These are phyloP conservation scores for Strix aluco DNA, from an alignment of 2,113 vertebrate genomes.

Conservation along the genomic window DNA sequence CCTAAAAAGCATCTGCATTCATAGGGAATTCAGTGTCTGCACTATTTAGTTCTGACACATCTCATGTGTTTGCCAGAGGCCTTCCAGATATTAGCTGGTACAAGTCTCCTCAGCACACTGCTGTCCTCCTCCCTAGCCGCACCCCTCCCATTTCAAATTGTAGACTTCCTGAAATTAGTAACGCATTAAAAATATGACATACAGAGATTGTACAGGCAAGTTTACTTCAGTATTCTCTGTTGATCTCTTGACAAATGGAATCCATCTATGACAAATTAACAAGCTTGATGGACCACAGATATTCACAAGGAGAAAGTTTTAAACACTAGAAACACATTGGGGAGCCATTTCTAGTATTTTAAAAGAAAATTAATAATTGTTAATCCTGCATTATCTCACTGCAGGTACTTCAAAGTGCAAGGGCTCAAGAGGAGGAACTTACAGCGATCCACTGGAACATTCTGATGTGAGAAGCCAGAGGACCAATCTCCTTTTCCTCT, in stretches of 20 bases:
- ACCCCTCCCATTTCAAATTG: not conserved
- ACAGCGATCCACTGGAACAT: not conserved
- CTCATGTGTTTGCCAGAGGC: not conserved
- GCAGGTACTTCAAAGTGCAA: not conserved
- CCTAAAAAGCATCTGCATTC: not conserved
- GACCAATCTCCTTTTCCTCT: not conserved
- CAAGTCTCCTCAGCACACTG: not conserved
- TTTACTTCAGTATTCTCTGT: not conserved
- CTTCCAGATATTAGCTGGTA: not conserved
- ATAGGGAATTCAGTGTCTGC: not conserved
- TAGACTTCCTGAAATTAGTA: not conserved
- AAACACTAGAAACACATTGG: not conserved
- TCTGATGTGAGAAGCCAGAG: not conserved
- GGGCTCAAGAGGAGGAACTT: not conserved
- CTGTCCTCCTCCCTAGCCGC: not conserved
- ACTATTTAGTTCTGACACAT: not conserved
- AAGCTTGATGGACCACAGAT: not conserved
- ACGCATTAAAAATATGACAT: not conserved
- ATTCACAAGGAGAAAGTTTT: not conserved
- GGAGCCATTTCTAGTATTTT: not conserved
- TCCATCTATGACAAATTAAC: not conserved
- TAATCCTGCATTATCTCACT: not conserved
- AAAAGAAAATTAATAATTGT: not conserved
- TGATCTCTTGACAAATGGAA: not conserved
- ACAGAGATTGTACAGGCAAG: not conserved